A percentile compares a stretch with the other conserved stretches of the same genome.
Conservation (phyloP, 2,797 vertebrate species). For the Enteromius anoplus region DNA sequence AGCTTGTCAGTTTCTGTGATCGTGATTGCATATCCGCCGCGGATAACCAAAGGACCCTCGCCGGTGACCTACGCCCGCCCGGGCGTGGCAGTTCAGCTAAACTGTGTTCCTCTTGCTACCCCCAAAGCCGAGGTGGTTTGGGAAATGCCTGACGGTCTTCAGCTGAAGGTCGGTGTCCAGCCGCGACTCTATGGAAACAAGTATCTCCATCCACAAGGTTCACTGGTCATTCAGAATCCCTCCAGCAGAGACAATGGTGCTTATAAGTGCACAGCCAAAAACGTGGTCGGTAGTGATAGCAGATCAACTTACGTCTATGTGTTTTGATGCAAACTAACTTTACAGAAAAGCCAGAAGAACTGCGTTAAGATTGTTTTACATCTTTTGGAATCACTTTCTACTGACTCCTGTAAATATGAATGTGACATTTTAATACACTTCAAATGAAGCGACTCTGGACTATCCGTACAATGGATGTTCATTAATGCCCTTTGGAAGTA, state of each 20-base stretch:
- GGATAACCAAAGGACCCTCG: slow-evolving; percentile 86
- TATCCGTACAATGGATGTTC: not conserved
- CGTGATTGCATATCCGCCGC: slow-evolving; percentile 90
- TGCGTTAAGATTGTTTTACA: slow-evolving; percentile 73
- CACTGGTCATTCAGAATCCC: slow-evolving; percentile 87
- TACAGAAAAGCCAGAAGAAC: slow-evolving; percentile 68
- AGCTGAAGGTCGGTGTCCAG: slow-evolving; percentile 79
- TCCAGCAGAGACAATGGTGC: slow-evolving; percentile 85
- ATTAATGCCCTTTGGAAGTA: not conserved
- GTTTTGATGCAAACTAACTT: slow-evolving; percentile 73
- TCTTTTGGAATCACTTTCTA: slow-evolving; percentile 48
- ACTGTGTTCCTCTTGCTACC: slow-evolving; percentile 86
- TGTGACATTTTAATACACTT: not conserved
- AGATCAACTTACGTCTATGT: slow-evolving; percentile 91
- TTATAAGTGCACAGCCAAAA: slow-evolving; percentile 92
- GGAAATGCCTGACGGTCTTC: slow-evolving; percentile 88
- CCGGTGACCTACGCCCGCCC: slow-evolving; percentile 84
- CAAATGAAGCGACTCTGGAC: not conserved
- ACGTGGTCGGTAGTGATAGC: slow-evolving; percentile 88
- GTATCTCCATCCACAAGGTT: slow-evolving; percentile 89
- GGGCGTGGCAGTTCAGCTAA: slow-evolving; percentile 84
- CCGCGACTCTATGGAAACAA: slow-evolving; percentile 88
- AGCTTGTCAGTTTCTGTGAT: slow-evolving; percentile 84
- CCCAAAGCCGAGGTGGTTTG: slow-evolving; percentile 89
- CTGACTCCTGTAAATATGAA: slow-evolving; percentile 42